Percentiles rank a stretch among this genome's conserved stretches.
Conservation (phyloP, 1,140 invertebrate species). For the Anastatus disparis region DNA sequence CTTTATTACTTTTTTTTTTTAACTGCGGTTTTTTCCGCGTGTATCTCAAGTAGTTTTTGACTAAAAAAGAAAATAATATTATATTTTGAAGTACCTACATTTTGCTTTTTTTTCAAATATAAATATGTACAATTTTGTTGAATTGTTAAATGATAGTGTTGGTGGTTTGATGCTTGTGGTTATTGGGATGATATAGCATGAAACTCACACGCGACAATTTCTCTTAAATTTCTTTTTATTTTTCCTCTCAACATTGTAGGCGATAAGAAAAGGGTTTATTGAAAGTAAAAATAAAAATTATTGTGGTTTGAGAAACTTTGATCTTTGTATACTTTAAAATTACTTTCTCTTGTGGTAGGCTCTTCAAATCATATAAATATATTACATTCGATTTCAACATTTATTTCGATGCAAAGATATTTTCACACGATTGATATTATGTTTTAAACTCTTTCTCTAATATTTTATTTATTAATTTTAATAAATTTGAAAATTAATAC, state of each 20-base stretch:
- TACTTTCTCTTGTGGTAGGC: conserved; percentile 34
- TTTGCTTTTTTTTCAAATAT: conserved; percentile 1
- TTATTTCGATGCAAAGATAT: too few relatives aligned
- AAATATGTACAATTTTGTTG: not conserved
- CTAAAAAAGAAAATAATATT: too few relatives aligned
- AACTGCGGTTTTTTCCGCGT: not conserved
- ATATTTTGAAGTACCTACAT: not conserved
- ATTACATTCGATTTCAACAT: too few relatives aligned
- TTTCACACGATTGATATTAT: too few relatives aligned
- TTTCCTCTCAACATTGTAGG: not conserved
- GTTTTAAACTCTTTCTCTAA: too few relatives aligned
- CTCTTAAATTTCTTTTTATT: not conserved
- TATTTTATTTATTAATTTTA: too few relatives aligned
- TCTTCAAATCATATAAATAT: too few relatives aligned
- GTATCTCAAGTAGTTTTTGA: not conserved
- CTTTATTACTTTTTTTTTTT: not conserved
- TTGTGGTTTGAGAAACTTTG: conserved; percentile 30
- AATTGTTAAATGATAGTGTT: not conserved
- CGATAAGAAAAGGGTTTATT: not conserved
- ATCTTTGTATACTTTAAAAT: conserved; percentile 8
- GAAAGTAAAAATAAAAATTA: conserved; percentile 31
- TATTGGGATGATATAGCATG: not conserved
- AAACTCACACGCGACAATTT: conserved; percentile 8
- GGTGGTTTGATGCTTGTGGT: not conserved
- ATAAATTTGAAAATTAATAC: too few relatives aligned